phyloP scores from a whole-genome alignment of 1,140 invertebrate genomes.

The Drosophila nigrodunni region DNA sequence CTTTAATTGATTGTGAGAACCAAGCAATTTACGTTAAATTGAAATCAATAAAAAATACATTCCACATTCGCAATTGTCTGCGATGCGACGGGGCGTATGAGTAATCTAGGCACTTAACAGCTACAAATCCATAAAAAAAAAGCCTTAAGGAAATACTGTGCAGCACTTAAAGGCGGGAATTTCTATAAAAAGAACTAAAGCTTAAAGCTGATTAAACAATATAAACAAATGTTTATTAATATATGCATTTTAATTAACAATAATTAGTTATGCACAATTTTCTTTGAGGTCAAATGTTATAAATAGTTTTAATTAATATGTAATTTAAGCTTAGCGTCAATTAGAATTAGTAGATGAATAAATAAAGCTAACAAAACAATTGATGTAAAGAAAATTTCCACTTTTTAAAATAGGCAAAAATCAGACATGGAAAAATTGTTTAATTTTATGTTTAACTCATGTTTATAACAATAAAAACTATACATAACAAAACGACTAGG shows the following conservation, averaged over 20 bases:
- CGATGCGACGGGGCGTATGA: constrained; percentile 32
- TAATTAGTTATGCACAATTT: neutral
- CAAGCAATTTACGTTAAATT: constrained; percentile 74
- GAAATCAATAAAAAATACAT: constrained; percentile 73
- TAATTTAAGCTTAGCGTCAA: constrained; percentile 2
- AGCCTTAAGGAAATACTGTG: no score
- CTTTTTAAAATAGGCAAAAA: neutral
- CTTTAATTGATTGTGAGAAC: constrained; percentile 46
- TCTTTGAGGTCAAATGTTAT: neutral
- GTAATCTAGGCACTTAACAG: constrained; percentile 32
- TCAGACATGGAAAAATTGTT: no score
- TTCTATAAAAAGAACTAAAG: no score
- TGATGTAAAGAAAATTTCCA: neutral
- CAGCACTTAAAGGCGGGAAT: no score
- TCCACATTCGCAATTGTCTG: constrained; percentile 32
- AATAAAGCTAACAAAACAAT: neutral
- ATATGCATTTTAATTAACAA: constrained; percentile 8
- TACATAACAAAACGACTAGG: neutral
- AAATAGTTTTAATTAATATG: constrained; percentile 4
- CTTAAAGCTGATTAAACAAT: neutral
- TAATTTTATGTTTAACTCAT: no score
- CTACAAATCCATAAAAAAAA: neutral
- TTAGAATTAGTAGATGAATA: neutral
- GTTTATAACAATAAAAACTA: neutral
- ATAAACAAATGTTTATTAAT: neutral